Evolutionary conservation across 2,888 invertebrate species (phyloP), one percentile per base, ranked within the genome.

Genomic region (Drosophila neotestacea): DNA sequence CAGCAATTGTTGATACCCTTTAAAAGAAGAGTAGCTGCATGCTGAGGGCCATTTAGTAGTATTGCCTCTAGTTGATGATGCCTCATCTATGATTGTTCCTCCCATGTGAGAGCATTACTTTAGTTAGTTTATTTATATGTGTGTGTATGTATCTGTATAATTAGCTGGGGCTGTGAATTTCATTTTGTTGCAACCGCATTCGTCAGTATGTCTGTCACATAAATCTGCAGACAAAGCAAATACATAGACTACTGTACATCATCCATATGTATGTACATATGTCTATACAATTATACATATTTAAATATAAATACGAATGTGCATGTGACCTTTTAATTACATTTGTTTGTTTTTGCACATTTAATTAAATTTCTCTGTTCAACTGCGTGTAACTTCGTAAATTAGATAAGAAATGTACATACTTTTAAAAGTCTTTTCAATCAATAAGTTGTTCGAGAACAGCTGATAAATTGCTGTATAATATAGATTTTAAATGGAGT

Each of bases 1-100:
- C 46, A 42, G 36, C 67, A 77, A 83, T 82, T 81, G 80, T 82
- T 64, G 6, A 64, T 76, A 69, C 83, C 46, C 81, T 80, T 34
- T 6, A 10, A 36, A 30, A n/a, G 36, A 4, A 42, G 58, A 46
- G 66, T 62, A 50, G 41, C 11, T 41, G 30, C 30, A 42, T 9
- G 46, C 10, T 22, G 39, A n/a, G 16, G 16, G 9, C 3, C 38
- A 22, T 16, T 47, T 50, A 16, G 55, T 42, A 11, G 55, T 42
- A 11, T 1, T 30, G 34, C 10, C 50, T 22, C 4, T 4, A 44
- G 27, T 6, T 27, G 42, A 42, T 42, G 42, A 42, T 42, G 42
- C 10, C 11, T 44, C 27, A 9, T 11, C 42, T 1, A 32, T 55
- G 11, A 55, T 34, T 22, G 32, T 27, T 11, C 6, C 32, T 48